Conservation (phyloP, 37 sponge, comb jelly and placozoan species). For the Hormiphora californensis region DNA sequence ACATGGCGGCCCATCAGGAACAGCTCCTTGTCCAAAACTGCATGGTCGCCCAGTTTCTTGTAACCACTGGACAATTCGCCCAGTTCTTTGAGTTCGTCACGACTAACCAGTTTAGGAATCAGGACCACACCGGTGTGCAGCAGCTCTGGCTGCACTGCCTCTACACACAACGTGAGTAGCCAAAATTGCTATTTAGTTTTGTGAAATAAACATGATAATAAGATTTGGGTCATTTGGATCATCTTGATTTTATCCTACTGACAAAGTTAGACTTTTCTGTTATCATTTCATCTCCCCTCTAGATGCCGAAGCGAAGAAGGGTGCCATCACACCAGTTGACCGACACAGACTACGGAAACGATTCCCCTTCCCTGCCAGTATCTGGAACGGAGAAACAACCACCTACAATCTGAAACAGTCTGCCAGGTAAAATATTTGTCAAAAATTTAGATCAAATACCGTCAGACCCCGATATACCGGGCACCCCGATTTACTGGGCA, state of each 20-base stretch:
- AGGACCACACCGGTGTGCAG: slow-evolving; percentile 38
- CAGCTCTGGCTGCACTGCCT: slow-evolving; percentile 51
- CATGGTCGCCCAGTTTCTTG: slow-evolving; percentile 13
- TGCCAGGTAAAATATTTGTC: not conserved
- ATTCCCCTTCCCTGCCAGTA: not conserved
- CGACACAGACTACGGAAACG: slow-evolving; percentile 7
- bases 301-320: not conserved
- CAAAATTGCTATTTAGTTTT: not conserved
- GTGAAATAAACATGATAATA: not conserved
- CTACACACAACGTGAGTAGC: not conserved
- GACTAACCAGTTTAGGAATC: not conserved
- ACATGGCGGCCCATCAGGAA: not conserved
- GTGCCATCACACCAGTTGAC: slow-evolving; percentile 1
- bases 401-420: slow-evolving; percentile 21
- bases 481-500: too few species aligned
- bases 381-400: slow-evolving; percentile 27
- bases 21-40: not conserved
- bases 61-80: not conserved
- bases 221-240: not conserved
- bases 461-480: too few species aligned
- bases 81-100: slow-evolving; percentile 49
- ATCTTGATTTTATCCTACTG: not conserved
- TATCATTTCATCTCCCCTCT: not conserved
- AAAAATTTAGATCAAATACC: too few species aligned
- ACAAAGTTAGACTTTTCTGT: not conserved